phyloP scores from a whole-genome alignment of 2,113 vertebrate genomes.

The Chitala chitala region DNA sequence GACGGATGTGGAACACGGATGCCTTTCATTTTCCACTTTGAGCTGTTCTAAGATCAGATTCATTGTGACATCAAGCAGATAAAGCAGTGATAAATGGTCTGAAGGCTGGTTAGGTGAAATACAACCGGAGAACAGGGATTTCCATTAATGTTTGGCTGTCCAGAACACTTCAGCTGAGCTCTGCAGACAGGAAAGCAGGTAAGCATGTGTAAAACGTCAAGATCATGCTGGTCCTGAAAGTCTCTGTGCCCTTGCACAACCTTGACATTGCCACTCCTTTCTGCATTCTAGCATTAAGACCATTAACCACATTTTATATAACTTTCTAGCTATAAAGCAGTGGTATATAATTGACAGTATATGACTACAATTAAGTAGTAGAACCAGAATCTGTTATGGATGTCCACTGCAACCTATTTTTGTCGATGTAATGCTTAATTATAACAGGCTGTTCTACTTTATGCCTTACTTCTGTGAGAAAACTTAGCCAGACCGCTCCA shows the following conservation, averaged over 20 bases:
- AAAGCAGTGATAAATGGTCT: neutral
- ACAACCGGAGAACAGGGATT: neutral
- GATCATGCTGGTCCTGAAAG: neutral
- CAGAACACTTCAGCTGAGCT: neutral
- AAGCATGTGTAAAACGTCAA: neutral
- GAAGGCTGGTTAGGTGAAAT: neutral
- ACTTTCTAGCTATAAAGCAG: neutral
- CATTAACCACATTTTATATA: neutral
- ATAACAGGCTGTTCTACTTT: constrained; percentile 19
- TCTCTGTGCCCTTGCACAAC: neutral
- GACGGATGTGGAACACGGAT: too few relatives aligned
- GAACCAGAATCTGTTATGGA: neutral
- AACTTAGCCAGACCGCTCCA: constrained; percentile 34
- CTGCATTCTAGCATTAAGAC: too few relatives aligned
- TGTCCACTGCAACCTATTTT: constrained; percentile 9
- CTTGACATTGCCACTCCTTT: too few relatives aligned
- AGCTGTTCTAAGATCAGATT: neutral
- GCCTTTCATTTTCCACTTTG: too few relatives aligned
- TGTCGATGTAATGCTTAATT: constrained; percentile 5
- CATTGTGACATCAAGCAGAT: neutral
- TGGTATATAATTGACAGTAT: neutral
- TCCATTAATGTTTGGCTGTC: neutral
- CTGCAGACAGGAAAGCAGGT: neutral
- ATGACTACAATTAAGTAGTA: neutral
- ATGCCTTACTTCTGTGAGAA: constrained; percentile 13